A percentile compares a stretch with the other conserved stretches of the same genome.
Conservation (phyloP, 2,888 invertebrate species). For the Pherbina coryleti region DNA sequence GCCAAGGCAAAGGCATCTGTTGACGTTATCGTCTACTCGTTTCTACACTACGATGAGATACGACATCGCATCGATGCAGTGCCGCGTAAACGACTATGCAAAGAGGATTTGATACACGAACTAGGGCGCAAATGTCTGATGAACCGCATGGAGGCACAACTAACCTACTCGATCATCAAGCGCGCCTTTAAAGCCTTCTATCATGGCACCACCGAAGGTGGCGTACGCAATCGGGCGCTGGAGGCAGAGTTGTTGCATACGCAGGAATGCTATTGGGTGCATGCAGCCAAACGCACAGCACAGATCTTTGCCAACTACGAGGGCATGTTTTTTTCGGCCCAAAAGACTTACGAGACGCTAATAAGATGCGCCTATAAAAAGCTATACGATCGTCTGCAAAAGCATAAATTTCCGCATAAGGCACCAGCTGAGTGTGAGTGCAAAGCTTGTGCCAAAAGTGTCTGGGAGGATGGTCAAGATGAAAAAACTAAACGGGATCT, state of each 20-base stretch:
- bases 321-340: conserved; percentile 57
- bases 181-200: conserved; percentile 65
- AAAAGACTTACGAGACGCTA: conserved; percentile 56
- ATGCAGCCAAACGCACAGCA: conserved; percentile 61
- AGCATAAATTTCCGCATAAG: conserved; percentile 49
- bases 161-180: conserved; percentile 62
- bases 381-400: conserved; percentile 53
- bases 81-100: conserved; percentile 52
- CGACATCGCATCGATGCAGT: conserved; percentile 51
- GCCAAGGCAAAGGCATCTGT: conserved; percentile 57
- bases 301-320: conserved; percentile 58
- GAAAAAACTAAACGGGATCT: conserved; percentile 46
- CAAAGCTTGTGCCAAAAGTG: conserved; percentile 47
- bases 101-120: conserved; percentile 60
- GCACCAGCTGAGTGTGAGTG: conserved; percentile 51
- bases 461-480: background rate
- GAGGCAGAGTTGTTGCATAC: conserved; percentile 55
- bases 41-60: conserved; percentile 61
- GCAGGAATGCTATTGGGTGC: conserved; percentile 60
- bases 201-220: conserved; percentile 54
- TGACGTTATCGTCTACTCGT: conserved; percentile 57
- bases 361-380: conserved; percentile 55
- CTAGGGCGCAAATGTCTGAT: conserved; percentile 60
- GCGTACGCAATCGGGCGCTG: conserved; percentile 56
- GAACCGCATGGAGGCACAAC: conserved; percentile 60